phyloP scores from a whole-genome alignment of 2,888 invertebrate species.

The Sthenelais limicola region DNA sequence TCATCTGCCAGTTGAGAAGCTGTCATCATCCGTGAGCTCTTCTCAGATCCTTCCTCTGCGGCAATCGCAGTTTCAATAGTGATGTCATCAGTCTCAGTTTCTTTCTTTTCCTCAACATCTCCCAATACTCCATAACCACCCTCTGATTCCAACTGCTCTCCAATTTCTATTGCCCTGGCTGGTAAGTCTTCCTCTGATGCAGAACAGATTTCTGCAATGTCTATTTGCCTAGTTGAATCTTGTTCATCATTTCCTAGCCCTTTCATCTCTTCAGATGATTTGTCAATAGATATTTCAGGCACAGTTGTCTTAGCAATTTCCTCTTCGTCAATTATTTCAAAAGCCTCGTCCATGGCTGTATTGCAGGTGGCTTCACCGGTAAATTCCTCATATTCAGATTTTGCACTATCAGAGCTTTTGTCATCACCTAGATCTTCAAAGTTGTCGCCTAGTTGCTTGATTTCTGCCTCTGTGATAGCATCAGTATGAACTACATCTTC shows the following conservation, averaged over 20 bases:
- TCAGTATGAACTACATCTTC: neutral
- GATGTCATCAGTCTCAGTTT: no score
- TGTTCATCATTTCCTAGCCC: neutral
- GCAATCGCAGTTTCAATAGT: no score
- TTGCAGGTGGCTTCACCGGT: neutral
- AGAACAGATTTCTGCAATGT: no score
- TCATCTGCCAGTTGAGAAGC: no score
- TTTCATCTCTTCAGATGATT: neutral
- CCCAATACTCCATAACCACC: neutral
- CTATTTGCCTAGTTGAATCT: neutral
- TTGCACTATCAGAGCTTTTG: neutral
- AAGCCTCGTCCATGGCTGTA: neutral
- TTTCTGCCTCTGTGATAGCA: neutral
- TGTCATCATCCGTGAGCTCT: no score
- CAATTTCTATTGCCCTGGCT: neutral
- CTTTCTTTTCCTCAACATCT: no score
- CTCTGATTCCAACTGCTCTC: neutral
- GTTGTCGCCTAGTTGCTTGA: neutral
- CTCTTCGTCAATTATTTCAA: neutral
- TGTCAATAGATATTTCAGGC: neutral
- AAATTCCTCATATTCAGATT: neutral
- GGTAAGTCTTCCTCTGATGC: neutral
- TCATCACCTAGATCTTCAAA: neutral
- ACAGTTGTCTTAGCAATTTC: neutral
- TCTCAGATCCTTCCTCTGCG: no score